A percentile compares a stretch with the other conserved stretches of the same genome.
phyloP scores from a whole-genome alignment of 2,113 vertebrate species.

The Rallus limicola region DNA sequence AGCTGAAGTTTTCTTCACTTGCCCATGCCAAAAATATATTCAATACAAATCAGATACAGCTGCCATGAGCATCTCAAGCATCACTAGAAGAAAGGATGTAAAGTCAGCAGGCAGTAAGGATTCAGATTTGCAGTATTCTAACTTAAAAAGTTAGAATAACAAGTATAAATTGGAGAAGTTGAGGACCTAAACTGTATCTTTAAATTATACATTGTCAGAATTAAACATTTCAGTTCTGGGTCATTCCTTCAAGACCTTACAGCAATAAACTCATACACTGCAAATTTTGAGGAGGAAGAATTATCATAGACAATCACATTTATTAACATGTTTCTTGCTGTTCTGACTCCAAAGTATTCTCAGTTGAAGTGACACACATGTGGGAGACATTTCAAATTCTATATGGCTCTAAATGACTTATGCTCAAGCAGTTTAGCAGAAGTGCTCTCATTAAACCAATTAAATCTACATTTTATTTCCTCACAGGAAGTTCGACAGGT shows the following conservation, averaged over 20 bases:
- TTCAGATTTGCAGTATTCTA: not conserved
- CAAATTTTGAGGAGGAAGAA: not conserved
- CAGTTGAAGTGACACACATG: not conserved
- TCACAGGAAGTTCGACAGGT: not conserved
- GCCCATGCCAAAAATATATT: not conserved
- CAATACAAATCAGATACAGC: not conserved
- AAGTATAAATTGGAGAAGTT: not conserved
- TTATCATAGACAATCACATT: not conserved
- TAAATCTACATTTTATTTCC: not conserved
- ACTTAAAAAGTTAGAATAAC: not conserved
- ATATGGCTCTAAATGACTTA: not conserved
- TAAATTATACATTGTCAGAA: not conserved
- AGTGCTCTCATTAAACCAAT: not conserved
- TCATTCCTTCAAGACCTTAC: not conserved
- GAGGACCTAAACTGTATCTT: not conserved
- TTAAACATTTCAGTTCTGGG: not conserved
- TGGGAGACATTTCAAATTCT: not conserved
- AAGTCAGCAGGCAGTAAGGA: not conserved
- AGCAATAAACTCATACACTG: not conserved
- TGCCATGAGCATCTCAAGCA: not conserved
- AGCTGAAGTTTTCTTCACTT: not conserved
- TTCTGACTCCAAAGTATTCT: not conserved
- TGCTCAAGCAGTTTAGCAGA: not conserved
- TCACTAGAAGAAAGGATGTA: not conserved
- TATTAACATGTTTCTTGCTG: not conserved